A percentile compares a stretch with the other conserved stretches of the same genome.
phyloP scores from a whole-genome alignment of 2,888 invertebrate species.

The Tipula lateralis region DNA sequence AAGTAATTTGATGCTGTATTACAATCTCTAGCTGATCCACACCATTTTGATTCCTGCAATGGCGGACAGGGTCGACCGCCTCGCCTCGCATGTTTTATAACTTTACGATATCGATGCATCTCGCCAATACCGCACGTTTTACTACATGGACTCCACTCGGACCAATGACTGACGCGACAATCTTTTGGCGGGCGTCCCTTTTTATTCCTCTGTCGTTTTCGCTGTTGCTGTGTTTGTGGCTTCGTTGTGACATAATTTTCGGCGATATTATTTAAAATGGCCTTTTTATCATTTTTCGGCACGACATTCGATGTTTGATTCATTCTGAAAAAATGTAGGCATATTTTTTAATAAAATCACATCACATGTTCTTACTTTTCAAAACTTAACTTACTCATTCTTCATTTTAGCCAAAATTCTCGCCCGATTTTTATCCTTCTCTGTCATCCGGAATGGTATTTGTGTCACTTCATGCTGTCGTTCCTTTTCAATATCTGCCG shows the following conservation, averaged over 20 bases:
- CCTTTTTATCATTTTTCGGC: constrained; percentile 63
- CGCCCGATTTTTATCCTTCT: constrained; percentile 49
- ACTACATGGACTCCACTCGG: constrained; percentile 81
- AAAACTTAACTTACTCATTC: constrained; percentile 48
- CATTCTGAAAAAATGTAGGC: not conserved
- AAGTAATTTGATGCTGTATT: constrained; percentile 56
- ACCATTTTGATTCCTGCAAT: constrained; percentile 81
- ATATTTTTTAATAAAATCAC: too few species aligned
- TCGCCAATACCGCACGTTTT: constrained; percentile 87
- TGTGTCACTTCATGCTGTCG: constrained; percentile 59
- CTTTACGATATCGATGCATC: constrained; percentile 71
- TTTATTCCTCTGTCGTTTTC: constrained; percentile 47
- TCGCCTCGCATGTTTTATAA: constrained; percentile 69
- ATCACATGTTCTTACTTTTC: not conserved
- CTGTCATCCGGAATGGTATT: constrained; percentile 49
- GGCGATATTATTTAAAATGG: constrained; percentile 66
- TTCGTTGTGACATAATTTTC: constrained; percentile 58
- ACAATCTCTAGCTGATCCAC: constrained; percentile 70
- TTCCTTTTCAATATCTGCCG: constrained; percentile 75
- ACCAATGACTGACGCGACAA: constrained; percentile 82
- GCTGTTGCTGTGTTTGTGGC: constrained; percentile 49
- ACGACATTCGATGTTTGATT: constrained; percentile 40
- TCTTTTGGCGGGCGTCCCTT: constrained; percentile 61
- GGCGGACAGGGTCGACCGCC: constrained; percentile 81
- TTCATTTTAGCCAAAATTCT: constrained; percentile 48